Base-by-base conservation (phyloP, 2,113 vertebrate genomes). In the Odocoileus hemionus region DNA sequence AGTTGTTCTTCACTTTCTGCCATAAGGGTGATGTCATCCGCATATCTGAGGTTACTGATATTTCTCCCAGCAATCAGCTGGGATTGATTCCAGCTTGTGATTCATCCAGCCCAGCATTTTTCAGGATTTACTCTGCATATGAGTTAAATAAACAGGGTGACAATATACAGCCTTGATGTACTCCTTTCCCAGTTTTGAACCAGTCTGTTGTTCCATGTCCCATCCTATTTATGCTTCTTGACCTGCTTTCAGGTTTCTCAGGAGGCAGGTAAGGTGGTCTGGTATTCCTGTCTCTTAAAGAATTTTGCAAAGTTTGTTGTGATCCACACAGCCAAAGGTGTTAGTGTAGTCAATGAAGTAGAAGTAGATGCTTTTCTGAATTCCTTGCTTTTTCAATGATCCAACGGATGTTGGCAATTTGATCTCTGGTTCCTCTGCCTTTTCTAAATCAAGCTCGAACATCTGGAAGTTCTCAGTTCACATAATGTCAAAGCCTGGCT, bases 201-300 rank as follows among this genome's bases (percentile, higher is more conserved):
- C 60, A 64, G 60, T 64, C 14, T 64, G 14, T 64, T 33, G 6
- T 64, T 16, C 6, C 14, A 64, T 33, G 60, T 64, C 3, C 60
- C 7, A 1, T 7, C 30, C 60, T 64, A 64, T 30, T 16, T 64
- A 7, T 64, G 60, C 60, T 64, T 64, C 60, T 64, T 64, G 30
- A 64, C 30, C 30, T 64, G 60, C 30, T 64, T 33, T 64, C 60
- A 64, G 14, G 30, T 16, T 64, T 64, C 60, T 64, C 60, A 33
- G 60, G 60, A 64, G 6, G 30, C 30, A 33, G 30, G 30, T 64
- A 64, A 64, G 30, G 30, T 16, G 3, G 14, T 33, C 14, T 61
- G 0, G 6, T 61, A 61, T 64, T 16, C 30, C 30, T 0, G 1
- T 7, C 60, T 64, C 14, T 33, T 33, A 16, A 64, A 33, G 15